Conservation (phyloP, 1,140 invertebrate genomes). For the Drosophila ogumai region DNA sequence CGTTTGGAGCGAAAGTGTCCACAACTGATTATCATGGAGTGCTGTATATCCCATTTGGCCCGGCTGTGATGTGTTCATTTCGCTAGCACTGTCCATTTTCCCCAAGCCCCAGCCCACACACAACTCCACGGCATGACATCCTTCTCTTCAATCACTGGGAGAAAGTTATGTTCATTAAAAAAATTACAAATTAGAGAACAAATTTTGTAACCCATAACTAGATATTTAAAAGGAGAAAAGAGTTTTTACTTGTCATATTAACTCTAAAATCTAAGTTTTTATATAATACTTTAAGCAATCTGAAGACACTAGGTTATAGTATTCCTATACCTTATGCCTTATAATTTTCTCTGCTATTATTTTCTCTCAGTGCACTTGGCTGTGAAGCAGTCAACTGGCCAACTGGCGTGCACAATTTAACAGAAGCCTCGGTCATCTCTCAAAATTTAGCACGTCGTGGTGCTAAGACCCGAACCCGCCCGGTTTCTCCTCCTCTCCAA, state of each 20-base stretch:
- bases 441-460: constrained; percentile 69
- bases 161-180: neutral
- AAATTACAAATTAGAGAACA: no score
- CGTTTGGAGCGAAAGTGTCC: constrained; percentile 37
- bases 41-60: constrained; percentile 47
- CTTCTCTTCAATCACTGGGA: constrained; percentile 6
- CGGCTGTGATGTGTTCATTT: constrained; percentile 54
- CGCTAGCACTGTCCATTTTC: constrained; percentile 7
- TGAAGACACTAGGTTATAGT: no score
- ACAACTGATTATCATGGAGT: constrained; percentile 58
- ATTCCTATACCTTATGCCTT: neutral
- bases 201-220: no score
- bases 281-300: no score
- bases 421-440: constrained; percentile 74
- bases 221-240: no score
- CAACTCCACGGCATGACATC: constrained; percentile 10
- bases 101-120: neutral
- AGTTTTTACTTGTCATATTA: no score
- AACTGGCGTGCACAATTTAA: constrained; percentile 59
- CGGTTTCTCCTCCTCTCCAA: no score
- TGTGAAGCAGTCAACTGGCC: constrained; percentile 53
- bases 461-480: constrained; percentile 23
- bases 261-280: no score
- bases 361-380: constrained; percentile 20
- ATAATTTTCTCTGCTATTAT: neutral